Conservation (phyloP, 2,113 vertebrate species). For the Pelobates fuscus region DNA sequence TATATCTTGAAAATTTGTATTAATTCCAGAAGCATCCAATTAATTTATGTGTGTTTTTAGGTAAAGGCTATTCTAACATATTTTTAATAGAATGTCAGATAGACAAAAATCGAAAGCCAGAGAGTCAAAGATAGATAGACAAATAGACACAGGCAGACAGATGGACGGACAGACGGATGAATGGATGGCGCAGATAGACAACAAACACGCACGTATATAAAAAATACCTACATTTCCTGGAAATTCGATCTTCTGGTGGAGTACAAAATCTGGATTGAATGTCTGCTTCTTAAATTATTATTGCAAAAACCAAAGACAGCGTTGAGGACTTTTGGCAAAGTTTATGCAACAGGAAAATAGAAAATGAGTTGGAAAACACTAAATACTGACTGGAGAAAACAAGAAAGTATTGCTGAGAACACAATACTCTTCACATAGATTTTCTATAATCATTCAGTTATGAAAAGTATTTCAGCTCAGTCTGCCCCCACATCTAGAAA, state of each 20-base stretch:
- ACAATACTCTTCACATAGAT: slow-evolving; percentile 9
- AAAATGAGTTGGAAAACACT: slow-evolving; percentile 50
- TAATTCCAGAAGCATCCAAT: too few species aligned
- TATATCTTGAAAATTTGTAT: too few species aligned
- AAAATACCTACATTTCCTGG: background rate
- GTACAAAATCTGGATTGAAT: slow-evolving; percentile 9
- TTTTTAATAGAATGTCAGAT: too few species aligned
- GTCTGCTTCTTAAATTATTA: background rate
- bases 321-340: slow-evolving; percentile 37
- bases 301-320: slow-evolving; percentile 31
- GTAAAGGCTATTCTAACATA: too few species aligned
- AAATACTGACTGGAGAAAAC: slow-evolving; percentile 8
- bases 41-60: too few species aligned
- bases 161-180: too few species aligned
- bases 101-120: background rate
- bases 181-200: too few species aligned
- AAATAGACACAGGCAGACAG: background rate
- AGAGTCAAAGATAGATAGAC: background rate
- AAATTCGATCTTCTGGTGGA: background rate
- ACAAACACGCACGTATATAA: too few species aligned
- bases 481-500: background rate
- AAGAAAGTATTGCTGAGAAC: slow-evolving; percentile 3
- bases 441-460: background rate
- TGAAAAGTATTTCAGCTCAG: background rate
- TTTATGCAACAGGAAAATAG: slow-evolving; percentile 50